Evolutionary conservation across 2,113 vertebrate genomes (phyloP).

Genomic region (Bambusicola thoracicus): DNA sequence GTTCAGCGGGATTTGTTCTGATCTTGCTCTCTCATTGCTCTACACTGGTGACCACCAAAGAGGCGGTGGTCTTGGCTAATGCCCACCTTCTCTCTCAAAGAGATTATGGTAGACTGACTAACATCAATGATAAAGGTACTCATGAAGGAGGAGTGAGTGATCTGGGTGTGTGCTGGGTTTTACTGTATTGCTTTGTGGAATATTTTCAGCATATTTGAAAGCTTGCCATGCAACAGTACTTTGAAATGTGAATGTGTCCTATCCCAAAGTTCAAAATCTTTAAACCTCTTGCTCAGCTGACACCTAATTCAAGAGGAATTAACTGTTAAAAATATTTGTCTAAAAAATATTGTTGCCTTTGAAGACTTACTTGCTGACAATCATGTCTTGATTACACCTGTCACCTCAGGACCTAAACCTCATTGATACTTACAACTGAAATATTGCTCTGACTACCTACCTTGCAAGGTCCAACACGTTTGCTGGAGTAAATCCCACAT

Average conservation of each 20-base stretch:
- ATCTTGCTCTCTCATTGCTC: conserved; percentile 49
- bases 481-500: background rate
- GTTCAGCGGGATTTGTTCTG: conserved; percentile 1
- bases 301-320: background rate
- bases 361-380: background rate
- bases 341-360: background rate
- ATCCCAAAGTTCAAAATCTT: background rate
- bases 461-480: background rate
- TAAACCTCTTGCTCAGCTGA: background rate
- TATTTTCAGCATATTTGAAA: background rate
- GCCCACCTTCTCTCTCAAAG: conserved; percentile 76
- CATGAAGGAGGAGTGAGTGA: background rate
- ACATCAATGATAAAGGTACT: conserved; percentile 80
- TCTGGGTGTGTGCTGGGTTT: background rate
- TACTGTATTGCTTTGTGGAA: background rate
- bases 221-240: background rate
- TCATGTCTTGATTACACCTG: background rate
- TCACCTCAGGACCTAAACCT: background rate
- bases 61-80: conserved; percentile 74
- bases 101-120: conserved; percentile 75
- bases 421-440: background rate
- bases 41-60: conserved; percentile 41
- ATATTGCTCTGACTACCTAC: background rate
- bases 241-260: background rate
- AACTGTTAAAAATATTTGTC: background rate